Conservation (phyloP, 2,797 vertebrate genomes). For the Coendou prehensilis region DNA sequence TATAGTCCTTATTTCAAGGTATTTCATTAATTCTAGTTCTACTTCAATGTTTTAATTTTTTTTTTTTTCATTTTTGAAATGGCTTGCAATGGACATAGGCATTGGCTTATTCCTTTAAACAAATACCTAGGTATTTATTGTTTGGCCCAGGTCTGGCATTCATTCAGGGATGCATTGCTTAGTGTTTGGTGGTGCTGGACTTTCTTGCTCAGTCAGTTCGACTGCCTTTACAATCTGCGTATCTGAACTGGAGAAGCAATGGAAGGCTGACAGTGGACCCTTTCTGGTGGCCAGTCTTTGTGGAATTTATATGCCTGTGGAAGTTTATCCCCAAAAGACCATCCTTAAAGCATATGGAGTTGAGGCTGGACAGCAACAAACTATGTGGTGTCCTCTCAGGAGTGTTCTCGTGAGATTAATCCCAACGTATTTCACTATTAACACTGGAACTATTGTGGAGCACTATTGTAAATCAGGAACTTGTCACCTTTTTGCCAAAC, state of each 20-base stretch:
- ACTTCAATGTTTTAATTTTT: neutral
- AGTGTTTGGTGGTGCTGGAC: neutral
- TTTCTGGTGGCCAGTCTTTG: neutral
- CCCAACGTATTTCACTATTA: neutral
- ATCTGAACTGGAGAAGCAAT: neutral
- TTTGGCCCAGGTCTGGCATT: neutral
- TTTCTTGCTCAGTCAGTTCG: neutral
- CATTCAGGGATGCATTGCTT: neutral
- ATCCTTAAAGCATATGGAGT: neutral
- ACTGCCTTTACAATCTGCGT: neutral
- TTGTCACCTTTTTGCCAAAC: neutral
- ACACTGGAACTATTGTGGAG: neutral
- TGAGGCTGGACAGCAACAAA: neutral
- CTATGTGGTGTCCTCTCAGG: neutral
- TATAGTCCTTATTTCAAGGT: neutral
- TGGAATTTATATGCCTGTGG: neutral
- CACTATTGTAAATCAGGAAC: neutral
- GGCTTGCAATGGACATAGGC: neutral
- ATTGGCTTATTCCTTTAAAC: neutral
- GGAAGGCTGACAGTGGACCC: neutral
- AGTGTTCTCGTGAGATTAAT: neutral
- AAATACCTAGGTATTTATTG: neutral
- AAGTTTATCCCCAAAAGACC: neutral
- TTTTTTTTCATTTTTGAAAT: neutral
- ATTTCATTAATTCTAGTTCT: slow-evolving; percentile 2